A percentile compares a stretch with the other conserved stretches of the same genome.
Evolutionary conservation across 2,888 invertebrate species (phyloP).

Genomic region (Watsonalla cultraria): DNA sequence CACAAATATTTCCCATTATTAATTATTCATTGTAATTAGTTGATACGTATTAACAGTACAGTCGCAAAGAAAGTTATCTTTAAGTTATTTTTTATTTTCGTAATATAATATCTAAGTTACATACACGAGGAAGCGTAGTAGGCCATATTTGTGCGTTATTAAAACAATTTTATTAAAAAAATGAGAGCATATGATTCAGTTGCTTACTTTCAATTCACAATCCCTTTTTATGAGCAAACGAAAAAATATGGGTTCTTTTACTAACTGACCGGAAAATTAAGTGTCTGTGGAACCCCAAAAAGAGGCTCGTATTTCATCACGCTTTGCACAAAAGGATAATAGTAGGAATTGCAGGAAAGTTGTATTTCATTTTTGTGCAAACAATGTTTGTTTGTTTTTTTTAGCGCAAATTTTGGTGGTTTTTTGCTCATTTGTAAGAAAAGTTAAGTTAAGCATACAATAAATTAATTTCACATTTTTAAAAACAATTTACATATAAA

Average conservation of each 20-base stretch:
- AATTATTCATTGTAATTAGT: slow-evolving; percentile 28
- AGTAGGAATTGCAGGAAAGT: background rate
- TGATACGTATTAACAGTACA: slow-evolving; percentile 28
- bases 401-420: too few relatives aligned
- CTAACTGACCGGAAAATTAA: background rate
- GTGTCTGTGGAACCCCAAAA: background rate
- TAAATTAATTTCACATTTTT: slow-evolving; percentile 23
- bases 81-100: slow-evolving; percentile 7
- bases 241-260: background rate
- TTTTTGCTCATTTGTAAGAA: background rate
- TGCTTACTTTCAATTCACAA: background rate
- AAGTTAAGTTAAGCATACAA: slow-evolving; percentile 1
- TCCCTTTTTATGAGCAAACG: too few relatives aligned
- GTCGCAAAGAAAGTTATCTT: slow-evolving; percentile 22
- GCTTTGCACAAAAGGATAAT: background rate
- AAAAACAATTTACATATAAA: slow-evolving; percentile 47
- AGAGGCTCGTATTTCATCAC: background rate
- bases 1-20: slow-evolving; percentile 14
- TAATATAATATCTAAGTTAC: slow-evolving; percentile 1
- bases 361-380: background rate
- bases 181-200: background rate
- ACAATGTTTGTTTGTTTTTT: background rate
- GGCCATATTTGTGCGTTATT: slow-evolving; percentile 36
- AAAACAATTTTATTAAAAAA: slow-evolving; percentile 15
- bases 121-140: slow-evolving; percentile 23